These are phyloP conservation scores for Timandra comae DNA, from an alignment of 2,888 invertebrate species.

Conservation along the genomic window DNA sequence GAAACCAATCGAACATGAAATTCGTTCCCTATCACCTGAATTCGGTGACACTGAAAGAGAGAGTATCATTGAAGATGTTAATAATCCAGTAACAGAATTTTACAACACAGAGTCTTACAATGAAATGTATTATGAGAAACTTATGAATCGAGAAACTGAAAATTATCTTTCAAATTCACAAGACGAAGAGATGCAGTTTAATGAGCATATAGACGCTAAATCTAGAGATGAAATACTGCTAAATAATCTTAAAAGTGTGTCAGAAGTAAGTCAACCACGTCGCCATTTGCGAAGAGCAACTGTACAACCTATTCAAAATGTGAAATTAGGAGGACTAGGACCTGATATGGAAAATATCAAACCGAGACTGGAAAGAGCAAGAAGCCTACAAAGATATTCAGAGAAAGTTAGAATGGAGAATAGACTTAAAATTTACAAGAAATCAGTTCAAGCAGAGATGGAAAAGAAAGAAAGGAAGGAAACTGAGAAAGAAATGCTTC, in stretches of 20 bases:
- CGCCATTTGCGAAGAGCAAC: slow-evolving; percentile 39
- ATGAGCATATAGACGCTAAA: slow-evolving; percentile 25
- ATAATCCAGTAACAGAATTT: slow-evolving; percentile 40
- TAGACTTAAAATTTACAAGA: slow-evolving; percentile 60
- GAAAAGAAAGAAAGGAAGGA: slow-evolving; percentile 33
- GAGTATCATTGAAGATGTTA: slow-evolving; percentile 46
- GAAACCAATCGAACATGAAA: slow-evolving; percentile 33
- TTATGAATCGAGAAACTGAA: slow-evolving; percentile 42
- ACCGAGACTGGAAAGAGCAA: slow-evolving; percentile 62
- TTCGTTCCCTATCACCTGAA: slow-evolving; percentile 62
- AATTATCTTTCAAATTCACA: slow-evolving; percentile 43
- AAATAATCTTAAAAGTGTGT: slow-evolving; percentile 53
- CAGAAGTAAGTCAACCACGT: slow-evolving; percentile 50
- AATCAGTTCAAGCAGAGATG: slow-evolving; percentile 40
- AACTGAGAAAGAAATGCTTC: slow-evolving; percentile 20
- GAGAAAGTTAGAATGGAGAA: slow-evolving; percentile 69
- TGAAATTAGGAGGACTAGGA: slow-evolving; percentile 62
- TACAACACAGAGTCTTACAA: slow-evolving; percentile 63
- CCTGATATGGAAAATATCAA: slow-evolving; percentile 62
- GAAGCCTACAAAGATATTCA: slow-evolving; percentile 67
- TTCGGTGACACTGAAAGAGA: slow-evolving; percentile 64
- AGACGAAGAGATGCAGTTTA: slow-evolving; percentile 37
- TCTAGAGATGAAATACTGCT: slow-evolving; percentile 27
- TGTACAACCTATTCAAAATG: slow-evolving; percentile 38
- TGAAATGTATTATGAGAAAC: slow-evolving; percentile 61